Base-by-base conservation (phyloP, 2,797 vertebrate species). In the Phrynocephalus guinanensis region DNA sequence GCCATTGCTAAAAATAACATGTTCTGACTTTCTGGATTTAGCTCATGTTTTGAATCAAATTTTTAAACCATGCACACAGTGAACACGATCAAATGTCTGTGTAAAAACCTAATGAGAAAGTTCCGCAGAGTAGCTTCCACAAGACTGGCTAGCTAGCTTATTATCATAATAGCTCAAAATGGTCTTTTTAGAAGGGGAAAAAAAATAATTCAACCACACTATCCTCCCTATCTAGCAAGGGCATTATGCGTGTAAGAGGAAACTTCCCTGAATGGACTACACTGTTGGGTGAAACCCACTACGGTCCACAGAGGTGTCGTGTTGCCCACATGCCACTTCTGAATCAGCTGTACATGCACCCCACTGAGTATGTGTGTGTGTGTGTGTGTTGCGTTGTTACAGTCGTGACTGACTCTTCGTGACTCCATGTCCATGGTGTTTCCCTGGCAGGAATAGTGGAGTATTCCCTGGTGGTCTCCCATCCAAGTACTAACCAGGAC, bases 301-400 rank as follows among this genome's bases (percentile, higher is more conserved):
- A 38, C 26, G 67, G 67, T 24, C 30, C 26, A 16, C 13, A 79
- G 38, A 38, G 38, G 38, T 38, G 38, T 38, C 38, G 4, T 38
- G 38, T 38, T 38, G 38, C 38, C 38, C 38, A 38, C 44, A 56
- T 68, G 66, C 3, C 44, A 24, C 20, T 78, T 79, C 63, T 79
- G 67, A n/a, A 71, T 86, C 66, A 86, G 30, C 56, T 56, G n/a
- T 30, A 79, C 66, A 78, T 52, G 84, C 48, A 86, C 9, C 50
- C 50, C 79, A 28, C 48, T 56, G 73, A 6, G 38, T 67, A 72
- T 15, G 6, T 38, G 38, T 38, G 38, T 38, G 38, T 15, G 6
- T 38, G 38, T 38, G 38, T 38, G 38, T 38, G 38, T 38, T 38
- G 38, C 4, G 38, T 38, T 38, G 38, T 38, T 38, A 38, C 38